Evolutionary conservation across 2,888 invertebrate species (phyloP).

Genomic region (Lasioglossum calceatum): DNA sequence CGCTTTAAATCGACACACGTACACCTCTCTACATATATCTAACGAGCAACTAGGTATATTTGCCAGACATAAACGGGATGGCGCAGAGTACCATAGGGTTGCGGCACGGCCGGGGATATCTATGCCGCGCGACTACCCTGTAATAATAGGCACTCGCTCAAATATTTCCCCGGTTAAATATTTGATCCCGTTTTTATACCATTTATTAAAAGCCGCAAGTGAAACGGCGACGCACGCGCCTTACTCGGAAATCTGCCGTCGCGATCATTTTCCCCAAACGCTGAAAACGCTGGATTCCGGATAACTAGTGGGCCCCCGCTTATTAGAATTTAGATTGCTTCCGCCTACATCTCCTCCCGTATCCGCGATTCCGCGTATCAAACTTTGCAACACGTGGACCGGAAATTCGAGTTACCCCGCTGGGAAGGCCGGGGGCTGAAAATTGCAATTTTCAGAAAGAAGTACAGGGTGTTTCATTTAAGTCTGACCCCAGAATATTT

Average conservation of each 20-base stretch:
- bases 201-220: constrained; percentile 81
- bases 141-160: constrained; percentile 81
- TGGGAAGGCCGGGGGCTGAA: background rate
- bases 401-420: background rate
- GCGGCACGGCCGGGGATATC: constrained; percentile 68
- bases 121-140: constrained; percentile 73
- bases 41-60: constrained; percentile 80
- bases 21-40: constrained; percentile 57
- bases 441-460: background rate
- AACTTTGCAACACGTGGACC: background rate
- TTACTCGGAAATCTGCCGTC: constrained; percentile 29
- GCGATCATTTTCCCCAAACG: constrained; percentile 10
- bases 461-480: too few relatives aligned
- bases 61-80: constrained; percentile 79
- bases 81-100: constrained; percentile 73
- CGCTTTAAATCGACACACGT: constrained; percentile 77
- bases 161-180: constrained; percentile 81
- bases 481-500: too few relatives aligned
- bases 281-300: constrained; percentile 11
- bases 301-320: background rate
- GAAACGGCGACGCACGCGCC: constrained; percentile 59
- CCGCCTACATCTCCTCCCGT: background rate
- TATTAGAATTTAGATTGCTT: constrained; percentile 44
- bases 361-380: background rate
- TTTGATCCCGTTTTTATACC: constrained; percentile 82